Evolutionary conservation across 2,888 invertebrate genomes (phyloP), one percentile per base, ranked within the genome.

Genomic region (Nysson spinosus): DNA sequence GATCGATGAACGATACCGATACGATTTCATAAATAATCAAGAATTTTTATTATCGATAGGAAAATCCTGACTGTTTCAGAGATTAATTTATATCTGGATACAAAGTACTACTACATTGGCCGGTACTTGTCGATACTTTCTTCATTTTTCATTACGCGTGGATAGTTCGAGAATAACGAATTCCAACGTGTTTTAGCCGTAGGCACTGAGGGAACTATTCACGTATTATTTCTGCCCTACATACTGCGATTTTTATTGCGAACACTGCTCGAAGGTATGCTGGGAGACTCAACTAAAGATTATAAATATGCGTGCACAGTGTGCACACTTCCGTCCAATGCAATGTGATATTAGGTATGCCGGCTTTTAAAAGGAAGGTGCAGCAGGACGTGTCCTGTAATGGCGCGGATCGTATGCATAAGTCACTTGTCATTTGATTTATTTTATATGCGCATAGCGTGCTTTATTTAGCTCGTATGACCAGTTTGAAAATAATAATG

Each of bases 261-360:
- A 46, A 24, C 24, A 37, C 16, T 20, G 46, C 17, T 14, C 16
- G 26, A 49, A 61, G 66, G 73, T 37, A 68, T 65, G 62, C 51
- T 24, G 22, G 50, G 35, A 32, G 40, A 51, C 68, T 32, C 44
- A 22, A 51, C 58, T 42, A 54, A 44, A 30, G 40, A 68, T 62
- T 52, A 54, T 73, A 74, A 74, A 64, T 74, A 74, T 74, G 74
- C 74, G 42, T 46, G 7, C 20, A 51, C 66, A n/a, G n/a, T n/a
- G n/a, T n/a, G n/a, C n/a, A n/a, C 66, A 61, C 69, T 74, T 74
- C 65, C 74, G 63, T 50, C 30, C 35, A 55, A 37, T 46, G 65
- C 57, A 35, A 60, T 46, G 64, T 63, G 56, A 57, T 61, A 65
- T 54, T 62, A 65, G 73, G 56, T 46, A 61, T 49, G 71, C 49